phyloP scores from a whole-genome alignment of 2,888 invertebrate species.

The Brachypalpus laphriformis region DNA sequence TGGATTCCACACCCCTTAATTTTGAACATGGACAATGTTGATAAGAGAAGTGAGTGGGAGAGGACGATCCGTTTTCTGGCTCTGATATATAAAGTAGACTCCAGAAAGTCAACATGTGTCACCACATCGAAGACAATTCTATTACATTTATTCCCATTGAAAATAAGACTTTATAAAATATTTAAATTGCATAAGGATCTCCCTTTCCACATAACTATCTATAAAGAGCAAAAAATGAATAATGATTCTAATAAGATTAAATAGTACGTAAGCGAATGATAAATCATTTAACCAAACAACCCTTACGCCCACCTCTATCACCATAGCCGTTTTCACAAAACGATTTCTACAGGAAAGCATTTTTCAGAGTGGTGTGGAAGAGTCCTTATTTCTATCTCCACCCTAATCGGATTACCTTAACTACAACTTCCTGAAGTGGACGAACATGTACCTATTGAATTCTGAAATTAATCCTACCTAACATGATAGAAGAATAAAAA shows the following conservation, averaged over 20 bases:
- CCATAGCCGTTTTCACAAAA: neutral
- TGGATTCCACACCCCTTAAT: too few species aligned
- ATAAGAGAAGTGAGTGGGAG: too few species aligned
- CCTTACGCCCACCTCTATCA: neutral
- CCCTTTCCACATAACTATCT: too few species aligned
- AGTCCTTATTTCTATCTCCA: neutral
- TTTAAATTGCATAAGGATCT: too few species aligned
- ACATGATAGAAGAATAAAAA: neutral
- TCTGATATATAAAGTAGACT: too few species aligned
- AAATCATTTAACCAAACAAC: constrained; percentile 19
- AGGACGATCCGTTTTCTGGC: too few species aligned
- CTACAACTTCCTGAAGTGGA: constrained; percentile 24
- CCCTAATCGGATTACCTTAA: constrained; percentile 35
- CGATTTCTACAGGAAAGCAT: neutral
- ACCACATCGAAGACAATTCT: too few species aligned
- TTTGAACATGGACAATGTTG: too few species aligned
- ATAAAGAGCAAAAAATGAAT: too few species aligned
- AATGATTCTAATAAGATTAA: constrained; percentile 5
- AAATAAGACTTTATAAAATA: too few species aligned
- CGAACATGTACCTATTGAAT: constrained; percentile 7
- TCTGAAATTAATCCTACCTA: constrained; percentile 9
- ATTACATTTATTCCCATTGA: too few species aligned
- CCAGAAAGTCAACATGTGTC: too few species aligned
- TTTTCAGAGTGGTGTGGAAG: neutral
- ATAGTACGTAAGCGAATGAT: constrained; percentile 7